Conservation (phyloP, 2,888 invertebrate genomes). For the Tenthredo notha region DNA sequence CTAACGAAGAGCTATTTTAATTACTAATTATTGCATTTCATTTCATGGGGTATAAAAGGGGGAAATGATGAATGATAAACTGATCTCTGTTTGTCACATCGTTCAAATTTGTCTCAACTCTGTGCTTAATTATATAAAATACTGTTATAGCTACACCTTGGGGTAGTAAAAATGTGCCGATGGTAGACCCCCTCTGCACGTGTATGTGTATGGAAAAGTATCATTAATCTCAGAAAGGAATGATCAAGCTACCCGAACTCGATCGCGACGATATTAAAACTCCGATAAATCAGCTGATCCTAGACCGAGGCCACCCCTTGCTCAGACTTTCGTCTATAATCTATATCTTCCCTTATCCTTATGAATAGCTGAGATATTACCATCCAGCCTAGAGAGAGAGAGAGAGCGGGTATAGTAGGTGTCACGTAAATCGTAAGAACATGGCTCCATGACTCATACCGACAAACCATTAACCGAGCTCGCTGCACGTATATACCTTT, state of each 20-base stretch:
- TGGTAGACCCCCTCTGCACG: neutral
- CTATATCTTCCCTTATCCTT: slow-evolving; percentile 46
- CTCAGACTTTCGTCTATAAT: slow-evolving; percentile 34
- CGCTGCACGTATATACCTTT: neutral
- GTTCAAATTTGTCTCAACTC: slow-evolving; percentile 11
- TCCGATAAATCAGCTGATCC: slow-evolving; percentile 55
- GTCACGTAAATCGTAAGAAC: slow-evolving; percentile 44
- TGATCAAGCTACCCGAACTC: slow-evolving; percentile 40
- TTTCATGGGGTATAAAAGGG: neutral
- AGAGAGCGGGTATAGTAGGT: neutral
- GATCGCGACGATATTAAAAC: slow-evolving; percentile 54
- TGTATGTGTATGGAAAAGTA: neutral
- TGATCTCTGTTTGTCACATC: neutral
- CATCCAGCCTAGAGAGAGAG: neutral
- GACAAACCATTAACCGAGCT: slow-evolving; percentile 17
- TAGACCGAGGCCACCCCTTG: slow-evolving; percentile 27
- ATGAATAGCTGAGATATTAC: slow-evolving; percentile 50
- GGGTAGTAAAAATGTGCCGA: slow-evolving; percentile 1
- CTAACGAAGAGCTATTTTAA: too few species aligned
- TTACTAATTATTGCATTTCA: neutral
- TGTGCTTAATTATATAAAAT: neutral
- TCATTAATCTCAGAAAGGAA: slow-evolving; percentile 49
- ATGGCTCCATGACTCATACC: slow-evolving; percentile 30
- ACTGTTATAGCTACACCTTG: neutral
- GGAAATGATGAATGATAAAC: neutral